phyloP scores from a whole-genome alignment of 2,888 invertebrate genomes.

The Eristalis arbustorum region DNA sequence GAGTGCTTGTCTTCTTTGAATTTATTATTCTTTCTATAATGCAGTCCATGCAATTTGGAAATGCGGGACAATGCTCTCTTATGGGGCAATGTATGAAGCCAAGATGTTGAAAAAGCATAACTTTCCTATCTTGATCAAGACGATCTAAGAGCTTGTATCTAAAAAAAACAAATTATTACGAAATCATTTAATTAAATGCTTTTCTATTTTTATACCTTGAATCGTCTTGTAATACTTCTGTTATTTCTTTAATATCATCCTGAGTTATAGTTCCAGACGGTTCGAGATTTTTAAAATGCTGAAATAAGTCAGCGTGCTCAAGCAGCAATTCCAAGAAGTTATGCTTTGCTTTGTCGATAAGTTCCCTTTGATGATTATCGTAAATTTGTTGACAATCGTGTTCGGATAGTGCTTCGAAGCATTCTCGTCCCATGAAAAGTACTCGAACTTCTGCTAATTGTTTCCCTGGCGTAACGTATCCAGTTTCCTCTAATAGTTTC shows the following conservation, averaged over 20 bases:
- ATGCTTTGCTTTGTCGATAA: slow-evolving; percentile 93
- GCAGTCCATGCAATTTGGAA: slow-evolving; percentile 90
- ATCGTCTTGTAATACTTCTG: slow-evolving; percentile 94
- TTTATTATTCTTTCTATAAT: slow-evolving; percentile 87
- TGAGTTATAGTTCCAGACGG: slow-evolving; percentile 95
- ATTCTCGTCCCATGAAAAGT: slow-evolving; percentile 95
- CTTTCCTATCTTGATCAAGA: slow-evolving; percentile 95
- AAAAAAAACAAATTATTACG: neutral
- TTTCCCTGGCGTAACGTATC: slow-evolving; percentile 97
- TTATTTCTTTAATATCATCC: slow-evolving; percentile 96
- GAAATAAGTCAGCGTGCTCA: slow-evolving; percentile 96
- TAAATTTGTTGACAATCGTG: slow-evolving; percentile 95
- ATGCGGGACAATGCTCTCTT: slow-evolving; percentile 95
- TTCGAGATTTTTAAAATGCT: slow-evolving; percentile 94
- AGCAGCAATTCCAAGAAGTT: slow-evolving; percentile 95
- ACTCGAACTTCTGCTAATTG: slow-evolving; percentile 93
- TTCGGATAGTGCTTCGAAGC: slow-evolving; percentile 94
- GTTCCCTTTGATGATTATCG: slow-evolving; percentile 94
- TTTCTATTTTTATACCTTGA: slow-evolving; percentile 84
- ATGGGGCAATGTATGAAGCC: slow-evolving; percentile 98
- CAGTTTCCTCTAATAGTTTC: slow-evolving; percentile 94
- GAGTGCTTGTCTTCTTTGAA: slow-evolving; percentile 83
- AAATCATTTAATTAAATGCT: slow-evolving; percentile 5
- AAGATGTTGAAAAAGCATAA: slow-evolving; percentile 96
- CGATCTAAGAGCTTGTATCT: slow-evolving; percentile 96